phyloP scores from a whole-genome alignment of 1,140 invertebrate genomes.

The Calephelis nemesis region DNA sequence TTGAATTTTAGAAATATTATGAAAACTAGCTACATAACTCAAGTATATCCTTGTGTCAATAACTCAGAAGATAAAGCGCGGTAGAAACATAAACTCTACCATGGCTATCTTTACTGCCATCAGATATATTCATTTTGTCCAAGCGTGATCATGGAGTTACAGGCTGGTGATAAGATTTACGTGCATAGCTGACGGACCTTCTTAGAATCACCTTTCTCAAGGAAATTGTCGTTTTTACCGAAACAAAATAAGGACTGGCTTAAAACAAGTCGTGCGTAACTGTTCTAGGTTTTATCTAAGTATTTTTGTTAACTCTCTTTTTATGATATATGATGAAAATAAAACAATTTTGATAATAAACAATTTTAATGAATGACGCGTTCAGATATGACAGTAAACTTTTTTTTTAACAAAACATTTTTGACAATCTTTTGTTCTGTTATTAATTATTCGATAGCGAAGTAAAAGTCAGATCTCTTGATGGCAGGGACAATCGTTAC shows the following conservation, averaged over 20 bases:
- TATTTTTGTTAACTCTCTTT: not conserved
- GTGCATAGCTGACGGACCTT: not conserved
- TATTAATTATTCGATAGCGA: too few relatives aligned
- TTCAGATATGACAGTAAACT: too few relatives aligned
- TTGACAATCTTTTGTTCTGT: too few relatives aligned
- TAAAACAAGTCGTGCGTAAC: not conserved
- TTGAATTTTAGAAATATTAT: not conserved
- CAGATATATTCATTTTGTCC: not conserved
- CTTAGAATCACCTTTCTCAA: not conserved
- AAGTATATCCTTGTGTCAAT: conserved; percentile 3
- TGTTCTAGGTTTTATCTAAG: not conserved
- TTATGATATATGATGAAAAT: too few relatives aligned
- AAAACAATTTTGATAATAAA: too few relatives aligned
- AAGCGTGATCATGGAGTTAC: not conserved
- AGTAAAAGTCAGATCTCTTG: too few relatives aligned
- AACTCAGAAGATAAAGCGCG: conserved; percentile 8
- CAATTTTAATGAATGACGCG: too few relatives aligned
- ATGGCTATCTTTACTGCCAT: not conserved
- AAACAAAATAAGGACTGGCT: not conserved
- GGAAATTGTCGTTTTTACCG: conserved; percentile 3
- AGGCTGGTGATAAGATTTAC: conserved; percentile 4
- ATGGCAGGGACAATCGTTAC: too few relatives aligned
- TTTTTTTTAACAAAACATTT: too few relatives aligned
- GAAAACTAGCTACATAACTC: not conserved
- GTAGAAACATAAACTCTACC: conserved; percentile 3